phyloP scores from a whole-genome alignment of 2,113 vertebrate species.

The Onychorhynchus coronatus region DNA sequence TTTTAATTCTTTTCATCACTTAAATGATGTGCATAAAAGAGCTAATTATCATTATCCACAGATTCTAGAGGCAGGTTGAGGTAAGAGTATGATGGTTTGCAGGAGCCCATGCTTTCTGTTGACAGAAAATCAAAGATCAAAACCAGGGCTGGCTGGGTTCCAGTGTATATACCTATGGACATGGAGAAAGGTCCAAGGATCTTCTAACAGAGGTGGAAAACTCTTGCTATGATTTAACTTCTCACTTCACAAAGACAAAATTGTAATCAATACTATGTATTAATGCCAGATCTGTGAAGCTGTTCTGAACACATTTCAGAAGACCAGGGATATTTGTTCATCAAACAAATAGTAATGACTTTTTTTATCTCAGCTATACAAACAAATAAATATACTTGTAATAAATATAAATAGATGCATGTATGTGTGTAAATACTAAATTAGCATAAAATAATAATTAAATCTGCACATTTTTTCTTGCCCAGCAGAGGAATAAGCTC shows the following conservation, averaged over 20 bases:
- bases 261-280: not conserved
- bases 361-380: not conserved
- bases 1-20: not conserved
- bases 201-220: not conserved
- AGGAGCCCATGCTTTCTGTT: not conserved
- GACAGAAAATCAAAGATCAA: not conserved
- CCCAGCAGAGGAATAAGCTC: not conserved
- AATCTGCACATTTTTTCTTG: not conserved
- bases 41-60: not conserved
- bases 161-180: not conserved
- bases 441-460: not conserved
- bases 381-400: not conserved
- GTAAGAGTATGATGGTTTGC: not conserved
- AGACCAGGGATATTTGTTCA: not conserved
- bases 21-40: not conserved
- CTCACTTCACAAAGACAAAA: not conserved
- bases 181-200: not conserved
- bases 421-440: not conserved
- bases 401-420: not conserved
- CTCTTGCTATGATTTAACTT: not conserved
- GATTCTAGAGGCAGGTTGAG: not conserved
- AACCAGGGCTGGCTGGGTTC: not conserved
- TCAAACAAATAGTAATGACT: not conserved
- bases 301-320: not conserved
- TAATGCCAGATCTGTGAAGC: not conserved